Evolutionary conservation across 2,888 invertebrate species (phyloP).

Genomic region (Drosophila formosana): DNA sequence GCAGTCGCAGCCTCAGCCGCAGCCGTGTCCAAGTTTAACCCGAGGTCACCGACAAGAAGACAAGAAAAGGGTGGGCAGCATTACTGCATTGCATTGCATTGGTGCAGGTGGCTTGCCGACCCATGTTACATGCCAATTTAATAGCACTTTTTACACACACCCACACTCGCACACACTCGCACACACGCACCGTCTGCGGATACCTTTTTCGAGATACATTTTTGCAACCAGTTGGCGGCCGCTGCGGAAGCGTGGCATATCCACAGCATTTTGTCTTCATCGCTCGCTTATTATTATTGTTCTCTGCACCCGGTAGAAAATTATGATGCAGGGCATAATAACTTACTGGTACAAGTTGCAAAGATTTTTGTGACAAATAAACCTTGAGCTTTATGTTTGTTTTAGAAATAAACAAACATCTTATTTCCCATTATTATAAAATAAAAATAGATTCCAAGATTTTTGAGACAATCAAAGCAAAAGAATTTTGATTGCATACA

Average conservation of each 20-base stretch:
- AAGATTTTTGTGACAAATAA: background rate
- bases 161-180: constrained; percentile 26
- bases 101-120: constrained; percentile 50
- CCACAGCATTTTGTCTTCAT: constrained; percentile 62
- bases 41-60: constrained; percentile 52
- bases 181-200: background rate
- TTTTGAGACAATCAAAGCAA: too few relatives aligned
- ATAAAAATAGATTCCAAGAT: too few relatives aligned
- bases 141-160: constrained; percentile 59
- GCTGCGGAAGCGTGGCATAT: constrained; percentile 75
- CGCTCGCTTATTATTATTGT: constrained; percentile 31
- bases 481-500: too few relatives aligned
- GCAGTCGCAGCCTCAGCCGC: too few relatives aligned
- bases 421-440: too few relatives aligned
- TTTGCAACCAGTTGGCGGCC: constrained; percentile 68
- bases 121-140: constrained; percentile 64
- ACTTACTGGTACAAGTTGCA: background rate
- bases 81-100: constrained; percentile 2
- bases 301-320: background rate
- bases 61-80: constrained; percentile 66
- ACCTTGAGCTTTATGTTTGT: too few relatives aligned
- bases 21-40: constrained; percentile 39
- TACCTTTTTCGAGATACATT: constrained; percentile 1
- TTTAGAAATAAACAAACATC: too few relatives aligned
- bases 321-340: background rate